phyloP scores from a whole-genome alignment of 2,888 invertebrate genomes.

The Labia minor region DNA sequence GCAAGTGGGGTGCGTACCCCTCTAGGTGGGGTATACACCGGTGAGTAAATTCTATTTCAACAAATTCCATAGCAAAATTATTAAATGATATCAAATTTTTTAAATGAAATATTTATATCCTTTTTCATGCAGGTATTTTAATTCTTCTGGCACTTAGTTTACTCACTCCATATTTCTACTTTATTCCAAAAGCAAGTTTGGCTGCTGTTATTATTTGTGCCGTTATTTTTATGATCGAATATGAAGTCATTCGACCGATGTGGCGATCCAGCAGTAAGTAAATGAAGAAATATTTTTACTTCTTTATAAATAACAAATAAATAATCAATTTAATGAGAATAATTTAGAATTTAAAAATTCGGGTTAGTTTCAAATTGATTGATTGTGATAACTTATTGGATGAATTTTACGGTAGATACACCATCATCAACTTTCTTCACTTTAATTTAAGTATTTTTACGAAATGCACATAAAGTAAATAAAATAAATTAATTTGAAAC shows the following conservation, averaged over 20 bases:
- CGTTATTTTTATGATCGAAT: slow-evolving; percentile 90
- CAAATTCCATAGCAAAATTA: too few relatives aligned
- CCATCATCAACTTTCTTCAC: too few relatives aligned
- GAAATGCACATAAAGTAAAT: too few relatives aligned
- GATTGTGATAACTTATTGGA: too few relatives aligned
- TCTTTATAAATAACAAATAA: background rate
- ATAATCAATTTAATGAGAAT: too few relatives aligned
- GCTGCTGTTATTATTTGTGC: slow-evolving; percentile 91
- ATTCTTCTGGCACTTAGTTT: slow-evolving; percentile 75
- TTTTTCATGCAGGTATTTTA: slow-evolving; percentile 61
- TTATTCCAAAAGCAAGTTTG: slow-evolving; percentile 76
- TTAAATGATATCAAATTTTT: background rate
- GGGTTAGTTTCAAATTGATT: background rate
- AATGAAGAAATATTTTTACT: too few relatives aligned
- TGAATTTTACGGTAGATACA: too few relatives aligned
- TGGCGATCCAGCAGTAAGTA: slow-evolving; percentile 66
- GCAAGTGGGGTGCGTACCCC: slow-evolving; percentile 89
- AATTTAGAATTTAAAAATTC: too few relatives aligned
- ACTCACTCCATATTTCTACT: slow-evolving; percentile 80
- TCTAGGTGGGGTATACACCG: slow-evolving; percentile 73
- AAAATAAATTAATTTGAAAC: too few relatives aligned
- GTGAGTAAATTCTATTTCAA: slow-evolving; percentile 33
- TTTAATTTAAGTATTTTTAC: too few relatives aligned
- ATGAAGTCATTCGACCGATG: slow-evolving; percentile 71
- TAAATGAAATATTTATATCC: slow-evolving; percentile 17